A percentile compares a stretch with the other conserved stretches of the same genome.
Evolutionary conservation across 92 coral and sea anemone species (phyloP).

Genomic region (Phymanthus crucifer): DNA sequence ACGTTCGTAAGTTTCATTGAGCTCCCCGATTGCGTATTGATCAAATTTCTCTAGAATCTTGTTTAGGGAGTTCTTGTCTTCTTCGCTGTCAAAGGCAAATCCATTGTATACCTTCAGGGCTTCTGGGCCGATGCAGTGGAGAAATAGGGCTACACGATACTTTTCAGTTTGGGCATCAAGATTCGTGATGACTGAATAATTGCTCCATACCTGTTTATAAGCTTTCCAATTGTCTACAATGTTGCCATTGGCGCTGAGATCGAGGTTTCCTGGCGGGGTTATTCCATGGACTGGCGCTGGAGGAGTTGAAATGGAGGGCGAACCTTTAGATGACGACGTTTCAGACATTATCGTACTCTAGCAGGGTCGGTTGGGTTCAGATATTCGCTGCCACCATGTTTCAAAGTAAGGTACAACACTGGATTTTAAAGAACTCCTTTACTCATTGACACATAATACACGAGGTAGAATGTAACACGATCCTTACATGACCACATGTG

Average conservation of each 20-base stretch:
- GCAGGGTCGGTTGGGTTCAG: conserved; percentile 3
- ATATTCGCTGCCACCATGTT: conserved; percentile 22
- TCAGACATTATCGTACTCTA: not conserved
- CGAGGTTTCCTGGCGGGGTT: conserved; percentile 18
- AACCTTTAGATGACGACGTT: not conserved
- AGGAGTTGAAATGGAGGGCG: not conserved
- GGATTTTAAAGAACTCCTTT: too few relatives aligned
- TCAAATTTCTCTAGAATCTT: conserved; percentile 49
- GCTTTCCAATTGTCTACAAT: conserved; percentile 4
- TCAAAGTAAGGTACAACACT: too few relatives aligned
- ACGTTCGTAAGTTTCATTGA: conserved; percentile 55
- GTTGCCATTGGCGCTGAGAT: conserved; percentile 6
- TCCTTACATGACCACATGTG: too few relatives aligned
- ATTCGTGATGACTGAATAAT: too few relatives aligned
- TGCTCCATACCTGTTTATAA: conserved; percentile 9
- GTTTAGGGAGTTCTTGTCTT: conserved; percentile 23
- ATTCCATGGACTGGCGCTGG: conserved; percentile 18
- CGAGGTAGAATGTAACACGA: too few relatives aligned
- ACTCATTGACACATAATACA: too few relatives aligned
- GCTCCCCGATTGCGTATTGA: conserved; percentile 57
- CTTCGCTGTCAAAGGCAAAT: conserved; percentile 33
- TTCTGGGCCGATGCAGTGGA: conserved; percentile 50
- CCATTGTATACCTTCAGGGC: conserved; percentile 43
- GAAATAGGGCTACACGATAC: conserved; percentile 47
- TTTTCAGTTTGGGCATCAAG: conserved; percentile 32